A percentile compares a stretch with the other conserved stretches of the same genome.
These are phyloP conservation scores for Nesoenas mayeri DNA, from an alignment of 2,113 vertebrate species.

Conservation along the genomic window DNA sequence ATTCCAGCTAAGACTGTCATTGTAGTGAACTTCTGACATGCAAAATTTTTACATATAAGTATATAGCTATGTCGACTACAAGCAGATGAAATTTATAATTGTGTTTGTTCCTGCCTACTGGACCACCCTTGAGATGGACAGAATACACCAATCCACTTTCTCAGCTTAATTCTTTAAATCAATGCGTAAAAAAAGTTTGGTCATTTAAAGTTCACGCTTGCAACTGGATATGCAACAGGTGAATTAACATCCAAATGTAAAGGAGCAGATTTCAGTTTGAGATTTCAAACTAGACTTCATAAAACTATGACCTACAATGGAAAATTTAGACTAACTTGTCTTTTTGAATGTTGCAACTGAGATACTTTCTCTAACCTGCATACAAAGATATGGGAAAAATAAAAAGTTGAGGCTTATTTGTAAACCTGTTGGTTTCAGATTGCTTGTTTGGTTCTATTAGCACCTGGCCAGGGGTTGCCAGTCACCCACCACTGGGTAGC, in stretches of 20 bases:
- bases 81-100: background rate
- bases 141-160: background rate
- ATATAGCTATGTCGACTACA: background rate
- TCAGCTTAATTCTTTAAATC: background rate
- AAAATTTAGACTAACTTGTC: background rate
- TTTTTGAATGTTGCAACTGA: background rate
- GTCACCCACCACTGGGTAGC: background rate
- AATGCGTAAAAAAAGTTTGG: background rate
- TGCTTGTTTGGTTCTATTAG: background rate
- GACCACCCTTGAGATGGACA: background rate
- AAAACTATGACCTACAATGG: background rate
- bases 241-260: background rate
- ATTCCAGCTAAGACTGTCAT: background rate
- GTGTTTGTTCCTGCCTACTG: background rate
- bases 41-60: background rate
- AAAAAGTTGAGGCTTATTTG: background rate
- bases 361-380: background rate
- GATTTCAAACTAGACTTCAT: background rate
- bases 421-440: background rate
- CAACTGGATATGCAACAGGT: background rate
- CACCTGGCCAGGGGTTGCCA: background rate
- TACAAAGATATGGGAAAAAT: background rate
- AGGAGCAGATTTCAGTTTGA: background rate
- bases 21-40: background rate
- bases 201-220: background rate